Evolutionary conservation across 2,113 vertebrate genomes (phyloP).

Genomic region (Brienomyrus longianalis): DNA sequence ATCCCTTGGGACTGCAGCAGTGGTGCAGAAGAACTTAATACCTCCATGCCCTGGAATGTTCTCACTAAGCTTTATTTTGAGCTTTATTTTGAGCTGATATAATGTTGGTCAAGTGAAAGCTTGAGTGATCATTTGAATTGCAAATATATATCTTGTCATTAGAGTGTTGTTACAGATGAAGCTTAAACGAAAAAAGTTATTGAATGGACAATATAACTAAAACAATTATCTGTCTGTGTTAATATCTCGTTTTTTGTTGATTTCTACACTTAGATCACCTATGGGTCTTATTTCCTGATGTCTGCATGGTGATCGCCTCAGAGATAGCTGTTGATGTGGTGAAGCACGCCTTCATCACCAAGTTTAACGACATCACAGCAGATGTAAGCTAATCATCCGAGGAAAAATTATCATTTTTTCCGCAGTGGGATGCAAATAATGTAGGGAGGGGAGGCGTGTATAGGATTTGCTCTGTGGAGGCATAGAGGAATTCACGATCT

Average conservation of each 20-base stretch:
- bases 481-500: not conserved
- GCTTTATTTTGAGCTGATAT: not conserved
- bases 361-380: slow-evolving; percentile 97
- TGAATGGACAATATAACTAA: not conserved
- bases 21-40: not conserved
- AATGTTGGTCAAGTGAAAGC: not conserved
- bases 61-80: not conserved
- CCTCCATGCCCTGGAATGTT: not conserved
- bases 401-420: not conserved
- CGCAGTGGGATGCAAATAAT: not conserved
- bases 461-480: not conserved
- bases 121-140: not conserved
- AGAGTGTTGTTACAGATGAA: not conserved
- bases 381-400: slow-evolving; percentile 67
- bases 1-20: not conserved
- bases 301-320: slow-evolving; percentile 91
- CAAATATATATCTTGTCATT: not conserved
- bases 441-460: not conserved
- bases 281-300: slow-evolving; percentile 95
- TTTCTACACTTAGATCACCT: slow-evolving; percentile 75
- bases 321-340: slow-evolving; percentile 92
- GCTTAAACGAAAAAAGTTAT: not conserved
- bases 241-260: slow-evolving; percentile 16
- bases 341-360: slow-evolving; percentile 98
- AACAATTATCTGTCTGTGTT: not conserved